Base-by-base conservation (phyloP, 2,888 invertebrate species). In the Parasteatoda lunata region DNA sequence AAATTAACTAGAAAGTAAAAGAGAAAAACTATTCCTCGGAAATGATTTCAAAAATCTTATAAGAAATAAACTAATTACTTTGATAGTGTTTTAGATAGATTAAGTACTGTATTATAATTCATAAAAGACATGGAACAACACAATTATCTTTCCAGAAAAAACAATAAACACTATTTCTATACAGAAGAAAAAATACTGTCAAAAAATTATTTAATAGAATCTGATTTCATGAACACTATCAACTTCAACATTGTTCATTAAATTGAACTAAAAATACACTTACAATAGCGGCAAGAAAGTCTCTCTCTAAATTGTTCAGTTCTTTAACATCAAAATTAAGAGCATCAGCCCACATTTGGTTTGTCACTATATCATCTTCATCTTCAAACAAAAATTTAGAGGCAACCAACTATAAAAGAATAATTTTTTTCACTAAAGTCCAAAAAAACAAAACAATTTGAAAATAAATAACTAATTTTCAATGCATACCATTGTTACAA, bases 381-480 rank as follows among this genome's bases (percentile, higher is more conserved):
- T 97, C 96, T 91, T 98, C 97, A 92, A 98, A 96, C 90, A 97
- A 93, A 92, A 97, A 98, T 93, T 99, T 99, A 91, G 97, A 97
- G 80, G 98, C 98, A 90, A 98, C 95, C 96, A 98, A 96, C 98
- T 98, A 84, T 7, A 89, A 88, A 77, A 79, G 8, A 88, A 69
- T 59, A 48, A 47, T 52, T 52, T 59, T 13, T 45, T 0, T 59
- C 69, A 76, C 48, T 51, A n/a, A n/a, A 8, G 6, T 52, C 8
- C n/a, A 65, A 9, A 51, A 51, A 49, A 64, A 4, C 6, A 30
- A 65, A 65, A 48, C 13, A 8, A 15, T 64, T 71, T 65, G 54
- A 69, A 47, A 70, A 15, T 65, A 5, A 30, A 8, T 49, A 65
- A 54, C n/a, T 52, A 47, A 13, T 48, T 47, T 47, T 65, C 30